A percentile compares a stretch with the other conserved stretches of the same genome.
Conservation (phyloP, 2,888 invertebrate species). For the Steromphala cineraria region DNA sequence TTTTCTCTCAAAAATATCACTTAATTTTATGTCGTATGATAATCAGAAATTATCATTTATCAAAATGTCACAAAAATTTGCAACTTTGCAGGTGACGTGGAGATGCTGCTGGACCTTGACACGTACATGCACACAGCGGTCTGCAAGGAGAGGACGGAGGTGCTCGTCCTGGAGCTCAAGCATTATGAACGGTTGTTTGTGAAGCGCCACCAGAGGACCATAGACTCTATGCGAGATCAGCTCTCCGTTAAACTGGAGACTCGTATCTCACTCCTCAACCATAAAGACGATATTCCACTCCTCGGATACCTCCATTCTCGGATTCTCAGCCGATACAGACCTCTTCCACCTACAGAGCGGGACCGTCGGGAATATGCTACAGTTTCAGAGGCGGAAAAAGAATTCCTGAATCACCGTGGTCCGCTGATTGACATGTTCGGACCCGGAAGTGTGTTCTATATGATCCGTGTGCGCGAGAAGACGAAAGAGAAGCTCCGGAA, state of each 20-base stretch:
- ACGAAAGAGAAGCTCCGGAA: slow-evolving; percentile 35
- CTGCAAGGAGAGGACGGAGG: slow-evolving; percentile 69
- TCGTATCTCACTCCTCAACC: slow-evolving; percentile 48
- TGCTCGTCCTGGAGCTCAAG: slow-evolving; percentile 73
- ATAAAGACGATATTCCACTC: slow-evolving; percentile 61
- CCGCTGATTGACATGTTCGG: slow-evolving; percentile 69
- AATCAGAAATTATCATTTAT: no score
- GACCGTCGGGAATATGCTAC: slow-evolving; percentile 48
- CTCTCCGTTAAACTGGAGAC: slow-evolving; percentile 64
- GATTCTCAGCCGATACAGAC: slow-evolving; percentile 44
- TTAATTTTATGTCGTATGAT: no score
- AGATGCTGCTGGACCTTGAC: slow-evolving; percentile 68
- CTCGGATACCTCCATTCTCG: slow-evolving; percentile 52
- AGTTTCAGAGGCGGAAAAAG: slow-evolving; percentile 58
- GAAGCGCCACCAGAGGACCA: slow-evolving; percentile 68
- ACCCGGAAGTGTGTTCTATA: slow-evolving; percentile 72
- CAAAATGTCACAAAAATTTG: no score
- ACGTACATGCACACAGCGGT: slow-evolving; percentile 71
- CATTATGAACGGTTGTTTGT: slow-evolving; percentile 73
- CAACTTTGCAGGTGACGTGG: slow-evolving; percentile 58
- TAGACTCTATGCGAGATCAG: slow-evolving; percentile 69
- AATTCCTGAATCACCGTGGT: slow-evolving; percentile 63
- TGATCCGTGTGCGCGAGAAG: slow-evolving; percentile 56
- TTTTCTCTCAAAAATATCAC: no score
- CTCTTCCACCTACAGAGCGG: slow-evolving; percentile 29